Percentiles rank a stretch among this genome's conserved stretches.
These are phyloP conservation scores for Pinna nobilis DNA, from an alignment of 1,140 invertebrate genomes.

Conservation along the genomic window DNA sequence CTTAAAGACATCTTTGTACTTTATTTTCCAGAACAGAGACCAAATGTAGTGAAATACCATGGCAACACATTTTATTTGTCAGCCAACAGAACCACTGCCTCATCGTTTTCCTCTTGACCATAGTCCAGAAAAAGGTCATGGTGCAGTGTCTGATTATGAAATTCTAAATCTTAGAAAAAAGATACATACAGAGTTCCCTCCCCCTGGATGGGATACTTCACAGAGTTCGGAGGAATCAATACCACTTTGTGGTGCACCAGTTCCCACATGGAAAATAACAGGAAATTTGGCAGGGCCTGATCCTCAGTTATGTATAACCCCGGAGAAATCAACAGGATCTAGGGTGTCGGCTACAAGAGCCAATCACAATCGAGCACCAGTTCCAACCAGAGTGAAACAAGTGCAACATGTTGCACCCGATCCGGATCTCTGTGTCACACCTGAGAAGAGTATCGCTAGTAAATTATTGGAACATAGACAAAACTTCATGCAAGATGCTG, in stretches of 20 bases:
- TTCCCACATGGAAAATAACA: slow-evolving; percentile 32
- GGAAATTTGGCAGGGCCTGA: slow-evolving; percentile 35
- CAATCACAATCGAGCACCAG: not conserved
- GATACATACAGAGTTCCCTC: slow-evolving; percentile 34
- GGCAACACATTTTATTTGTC: slow-evolving; percentile 46
- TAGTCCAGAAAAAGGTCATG: slow-evolving; percentile 34
- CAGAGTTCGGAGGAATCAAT: slow-evolving; percentile 39
- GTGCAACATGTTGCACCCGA: slow-evolving; percentile 24
- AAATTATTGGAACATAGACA: slow-evolving; percentile 1
- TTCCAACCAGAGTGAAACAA: not conserved
- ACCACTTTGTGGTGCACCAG: slow-evolving; percentile 36
- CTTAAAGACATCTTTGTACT: too few relatives aligned
- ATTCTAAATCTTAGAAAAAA: slow-evolving; percentile 29
- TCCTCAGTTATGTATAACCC: slow-evolving; percentile 43
- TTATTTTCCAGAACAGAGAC: too few relatives aligned
- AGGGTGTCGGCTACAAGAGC: not conserved
- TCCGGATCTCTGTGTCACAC: slow-evolving; percentile 44
- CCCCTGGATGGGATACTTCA: slow-evolving; percentile 42
- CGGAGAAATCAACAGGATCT: slow-evolving; percentile 28
- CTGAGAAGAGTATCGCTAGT: slow-evolving; percentile 33
- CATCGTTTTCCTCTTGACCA: slow-evolving; percentile 27
- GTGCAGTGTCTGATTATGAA: slow-evolving; percentile 45
- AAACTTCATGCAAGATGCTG: not conserved
- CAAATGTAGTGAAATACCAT: slow-evolving; percentile 19
- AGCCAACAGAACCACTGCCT: slow-evolving; percentile 41